phyloP scores from a whole-genome alignment of 35 echinoderm and acorn worm genomes.

The Strongylocentrotus purpuratus region DNA sequence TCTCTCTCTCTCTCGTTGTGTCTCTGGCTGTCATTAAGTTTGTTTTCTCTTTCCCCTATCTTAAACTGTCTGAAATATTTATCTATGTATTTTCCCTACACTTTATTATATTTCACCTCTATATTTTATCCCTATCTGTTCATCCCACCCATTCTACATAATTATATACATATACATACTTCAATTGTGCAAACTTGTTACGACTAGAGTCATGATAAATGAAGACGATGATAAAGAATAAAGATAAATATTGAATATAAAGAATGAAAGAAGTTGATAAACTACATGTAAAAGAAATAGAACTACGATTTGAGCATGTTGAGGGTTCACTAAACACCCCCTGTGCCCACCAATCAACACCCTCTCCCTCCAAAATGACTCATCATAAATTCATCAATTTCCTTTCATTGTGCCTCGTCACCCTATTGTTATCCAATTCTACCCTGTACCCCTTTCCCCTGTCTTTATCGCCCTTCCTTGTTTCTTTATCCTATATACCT shows the following conservation, averaged over 20 bases:
- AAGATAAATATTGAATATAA: not conserved
- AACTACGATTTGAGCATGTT: no score
- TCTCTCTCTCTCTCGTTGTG: no score
- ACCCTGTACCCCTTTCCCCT: not conserved
- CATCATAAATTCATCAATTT: not conserved
- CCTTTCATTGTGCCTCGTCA: slow-evolving; percentile 1
- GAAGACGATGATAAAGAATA: not conserved
- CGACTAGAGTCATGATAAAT: no score
- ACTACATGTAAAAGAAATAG: not conserved
- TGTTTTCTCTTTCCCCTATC: no score
- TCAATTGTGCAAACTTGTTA: no score
- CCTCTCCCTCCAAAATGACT: not conserved
- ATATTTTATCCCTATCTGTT: no score
- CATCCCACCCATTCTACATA: no score
- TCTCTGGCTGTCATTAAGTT: no score
- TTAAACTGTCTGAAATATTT: no score
- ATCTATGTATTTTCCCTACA: no score
- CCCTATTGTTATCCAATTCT: not conserved
- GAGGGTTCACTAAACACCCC: not conserved
- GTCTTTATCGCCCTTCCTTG: not conserved
- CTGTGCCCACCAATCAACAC: not conserved
- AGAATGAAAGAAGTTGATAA: not conserved
- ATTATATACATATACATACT: no score
- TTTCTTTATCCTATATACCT: not conserved
- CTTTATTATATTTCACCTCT: no score